A percentile compares a stretch with the other conserved stretches of the same genome.
Evolutionary conservation across 2,113 vertebrate species (phyloP).

Genomic region (Cisticola juncidis): DNA sequence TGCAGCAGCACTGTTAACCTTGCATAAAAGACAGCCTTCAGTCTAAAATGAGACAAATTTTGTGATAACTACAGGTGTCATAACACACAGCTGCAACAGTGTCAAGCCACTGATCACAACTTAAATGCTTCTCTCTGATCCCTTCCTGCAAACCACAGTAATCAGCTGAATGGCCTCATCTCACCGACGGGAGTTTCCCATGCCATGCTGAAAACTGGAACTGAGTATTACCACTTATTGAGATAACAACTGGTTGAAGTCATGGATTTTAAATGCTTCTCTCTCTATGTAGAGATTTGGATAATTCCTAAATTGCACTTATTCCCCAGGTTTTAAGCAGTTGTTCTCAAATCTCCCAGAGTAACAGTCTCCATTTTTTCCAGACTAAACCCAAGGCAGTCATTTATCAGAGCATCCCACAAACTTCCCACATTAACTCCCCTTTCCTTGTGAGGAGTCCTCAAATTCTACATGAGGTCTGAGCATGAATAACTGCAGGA

Average conservation of each 20-base stretch:
- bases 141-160: background rate
- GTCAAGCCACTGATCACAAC: background rate
- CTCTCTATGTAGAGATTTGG: background rate
- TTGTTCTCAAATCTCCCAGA: background rate
- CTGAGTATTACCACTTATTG: background rate
- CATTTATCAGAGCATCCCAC: background rate
- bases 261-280: background rate
- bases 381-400: background rate
- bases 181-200: accelerated
- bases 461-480: background rate
- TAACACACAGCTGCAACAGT: background rate
- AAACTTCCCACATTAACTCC: background rate
- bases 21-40: background rate
- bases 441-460: background rate
- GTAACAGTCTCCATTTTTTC: background rate
- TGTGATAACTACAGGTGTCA: background rate
- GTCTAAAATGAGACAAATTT: background rate
- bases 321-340: background rate
- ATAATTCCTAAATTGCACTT: background rate
- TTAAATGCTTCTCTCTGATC: background rate
- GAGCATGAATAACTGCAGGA: background rate
- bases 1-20: background rate
- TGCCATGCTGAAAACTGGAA: background rate
- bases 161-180: background rate
- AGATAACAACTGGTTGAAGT: background rate